Percentiles rank a stretch among this genome's conserved stretches.
These are phyloP conservation scores for Malacosoma neustria DNA, from an alignment of 2,888 invertebrate genomes.

Conservation along the genomic window DNA sequence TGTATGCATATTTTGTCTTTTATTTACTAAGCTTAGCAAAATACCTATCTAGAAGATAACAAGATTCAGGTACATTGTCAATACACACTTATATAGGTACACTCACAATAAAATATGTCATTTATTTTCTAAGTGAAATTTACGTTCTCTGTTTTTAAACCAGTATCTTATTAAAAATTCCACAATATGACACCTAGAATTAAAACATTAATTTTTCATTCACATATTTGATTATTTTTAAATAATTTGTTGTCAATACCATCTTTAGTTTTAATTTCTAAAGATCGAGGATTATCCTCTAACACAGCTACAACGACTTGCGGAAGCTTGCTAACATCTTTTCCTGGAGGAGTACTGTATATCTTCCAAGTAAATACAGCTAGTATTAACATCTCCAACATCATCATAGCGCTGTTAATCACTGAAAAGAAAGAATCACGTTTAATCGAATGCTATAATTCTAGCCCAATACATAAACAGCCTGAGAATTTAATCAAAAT, in stretches of 20 bases:
- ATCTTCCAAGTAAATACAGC: slow-evolving; percentile 77
- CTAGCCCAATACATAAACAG: too few relatives aligned
- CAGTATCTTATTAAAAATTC: too few relatives aligned
- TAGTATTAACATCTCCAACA: slow-evolving; percentile 80
- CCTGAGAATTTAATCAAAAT: too few relatives aligned
- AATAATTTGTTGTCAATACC: slow-evolving; percentile 33
- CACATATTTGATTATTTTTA: slow-evolving; percentile 15
- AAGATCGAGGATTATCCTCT: slow-evolving; percentile 33
- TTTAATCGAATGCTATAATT: too few relatives aligned
- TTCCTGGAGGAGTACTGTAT: slow-evolving; percentile 65
- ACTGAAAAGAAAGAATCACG: slow-evolving; percentile 57
- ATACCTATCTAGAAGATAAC: neutral
- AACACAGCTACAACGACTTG: slow-evolving; percentile 45
- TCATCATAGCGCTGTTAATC: slow-evolving; percentile 78
- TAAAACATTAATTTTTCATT: slow-evolving; percentile 2
- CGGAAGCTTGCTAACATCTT: slow-evolving; percentile 34
- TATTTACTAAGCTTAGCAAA: neutral
- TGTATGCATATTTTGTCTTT: too few relatives aligned
- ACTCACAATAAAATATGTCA: neutral
- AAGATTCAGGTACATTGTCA: neutral
- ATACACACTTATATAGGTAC: neutral
- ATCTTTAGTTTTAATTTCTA: slow-evolving; percentile 26
- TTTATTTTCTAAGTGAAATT: neutral
- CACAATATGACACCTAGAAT: too few relatives aligned
- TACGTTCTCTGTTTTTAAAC: too few relatives aligned